Evolutionary conservation across 2,113 vertebrate species (phyloP), one percentile per base, ranked within the genome.

Genomic region (Connochaetes taurinus): DNA sequence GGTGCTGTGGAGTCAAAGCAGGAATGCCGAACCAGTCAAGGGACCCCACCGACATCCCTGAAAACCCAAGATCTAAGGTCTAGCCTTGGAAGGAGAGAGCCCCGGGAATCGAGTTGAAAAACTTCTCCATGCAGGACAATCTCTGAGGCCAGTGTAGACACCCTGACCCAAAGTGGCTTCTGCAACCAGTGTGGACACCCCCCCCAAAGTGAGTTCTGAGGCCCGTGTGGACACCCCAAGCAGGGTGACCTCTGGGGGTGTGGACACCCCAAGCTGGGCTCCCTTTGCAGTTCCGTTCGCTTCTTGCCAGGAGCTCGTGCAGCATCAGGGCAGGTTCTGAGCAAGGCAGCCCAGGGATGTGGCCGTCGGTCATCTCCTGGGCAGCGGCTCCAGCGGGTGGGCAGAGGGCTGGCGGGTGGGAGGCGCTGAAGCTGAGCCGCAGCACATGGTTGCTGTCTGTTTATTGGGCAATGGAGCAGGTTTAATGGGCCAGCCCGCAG

Each of bases 381-480:
- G 81, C 97, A 96, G 91, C 96, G 62, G 97, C 86, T 58, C 53
- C 0, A 4, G 87, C 33, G 5, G 89, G 95, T 87, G 96, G 94
- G 95, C 60, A 91, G 97, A 94, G 93, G 98, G 97, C 80, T 97
- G 97, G 98, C 80, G 47, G 87, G 90, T 92, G 94, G 97, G 97
- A 95, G 95, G 58, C 97, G 88, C 97, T 88, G 98, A 98, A 97
- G 95, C 97, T 97, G 94, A 96, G 87, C 88, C 0, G 27, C 2
- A 98, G 98, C 98, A 99, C 98, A 98, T 98, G 98, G 98, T 98
- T 83, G 97, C 98, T 98, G 98, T 99, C 99, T 98, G 94, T 98
- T 99, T 98, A 98, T 97, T 98, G 98, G 98, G 97, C 98, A 96
- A 96, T 17, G 71, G 98, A 98, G 98, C 98, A 96, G 98, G 95